These are phyloP conservation scores for Cyanoliseus patagonus DNA, from an alignment of 2,113 vertebrate genomes.

Conservation along the genomic window DNA sequence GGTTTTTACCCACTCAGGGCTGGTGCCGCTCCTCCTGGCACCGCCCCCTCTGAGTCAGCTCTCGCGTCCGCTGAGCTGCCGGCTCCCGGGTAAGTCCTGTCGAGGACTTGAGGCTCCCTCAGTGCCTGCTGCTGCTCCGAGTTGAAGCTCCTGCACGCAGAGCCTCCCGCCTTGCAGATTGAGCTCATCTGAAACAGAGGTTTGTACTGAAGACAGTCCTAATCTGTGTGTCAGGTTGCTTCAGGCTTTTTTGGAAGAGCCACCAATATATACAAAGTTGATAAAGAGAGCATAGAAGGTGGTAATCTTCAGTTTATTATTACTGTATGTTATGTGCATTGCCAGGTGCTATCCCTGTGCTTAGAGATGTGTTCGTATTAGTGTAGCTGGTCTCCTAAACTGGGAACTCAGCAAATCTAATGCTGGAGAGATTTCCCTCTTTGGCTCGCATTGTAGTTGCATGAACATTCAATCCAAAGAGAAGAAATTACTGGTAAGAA, in stretches of 20 bases:
- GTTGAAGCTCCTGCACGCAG: no score
- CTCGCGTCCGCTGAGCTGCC: no score
- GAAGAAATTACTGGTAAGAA: neutral
- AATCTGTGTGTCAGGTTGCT: neutral
- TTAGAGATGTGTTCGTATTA: neutral
- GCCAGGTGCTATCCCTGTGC: neutral
- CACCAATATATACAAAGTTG: accelerated
- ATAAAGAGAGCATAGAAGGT: accelerated
- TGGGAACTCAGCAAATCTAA: neutral
- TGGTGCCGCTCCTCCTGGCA: no score
- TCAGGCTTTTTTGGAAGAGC: neutral
- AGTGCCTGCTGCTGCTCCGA: no score
- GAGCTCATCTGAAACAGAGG: neutral
- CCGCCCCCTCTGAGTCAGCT: no score
- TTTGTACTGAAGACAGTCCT: neutral
- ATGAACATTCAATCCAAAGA: neutral
- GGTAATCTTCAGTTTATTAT: neutral
- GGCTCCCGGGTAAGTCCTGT: accelerated
- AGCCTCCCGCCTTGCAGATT: neutral
- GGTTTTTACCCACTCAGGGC: no score
- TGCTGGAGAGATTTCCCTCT: neutral
- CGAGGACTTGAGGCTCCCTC: no score
- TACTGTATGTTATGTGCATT: neutral
- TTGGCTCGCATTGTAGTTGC: neutral
- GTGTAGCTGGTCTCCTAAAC: neutral